Conservation (phyloP, 2,888 invertebrate genomes). For the Melitaea athalia region DNA sequence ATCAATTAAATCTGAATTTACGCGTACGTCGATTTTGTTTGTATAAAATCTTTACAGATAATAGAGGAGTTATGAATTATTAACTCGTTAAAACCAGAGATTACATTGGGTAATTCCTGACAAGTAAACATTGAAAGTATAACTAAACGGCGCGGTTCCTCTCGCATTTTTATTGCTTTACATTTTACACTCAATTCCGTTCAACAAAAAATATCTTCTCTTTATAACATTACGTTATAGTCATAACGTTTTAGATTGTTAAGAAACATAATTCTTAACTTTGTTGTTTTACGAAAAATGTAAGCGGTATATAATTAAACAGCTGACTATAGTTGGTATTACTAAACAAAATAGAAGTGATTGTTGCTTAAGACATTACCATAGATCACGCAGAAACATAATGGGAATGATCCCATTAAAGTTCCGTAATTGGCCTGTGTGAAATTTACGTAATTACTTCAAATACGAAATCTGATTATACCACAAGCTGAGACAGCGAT, state of each 20-base stretch:
- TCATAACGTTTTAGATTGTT: no score
- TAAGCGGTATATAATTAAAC: constrained; percentile 5
- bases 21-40: not conserved
- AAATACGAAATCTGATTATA: constrained; percentile 48
- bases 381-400: constrained; percentile 33
- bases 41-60: not conserved
- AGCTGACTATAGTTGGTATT: constrained; percentile 18
- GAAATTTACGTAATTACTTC: constrained; percentile 30
- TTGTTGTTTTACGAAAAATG: not conserved
- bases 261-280: not conserved
- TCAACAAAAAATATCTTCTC: no score
- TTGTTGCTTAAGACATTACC: constrained; percentile 25
- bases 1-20: constrained; percentile 6
- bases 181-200: no score
- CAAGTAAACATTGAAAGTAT: no score
- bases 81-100: not conserved
- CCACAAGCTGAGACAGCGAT: constrained; percentile 55
- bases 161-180: no score
- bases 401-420: constrained; percentile 28
- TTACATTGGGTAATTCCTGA: not conserved
- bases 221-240: no score
- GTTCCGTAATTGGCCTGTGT: constrained; percentile 32
- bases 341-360: constrained; percentile 28
- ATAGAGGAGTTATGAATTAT: not conserved
- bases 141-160: no score